These are phyloP conservation scores for Drosophila bocki DNA, from an alignment of 1,140 invertebrate genomes.

Conservation along the genomic window DNA sequence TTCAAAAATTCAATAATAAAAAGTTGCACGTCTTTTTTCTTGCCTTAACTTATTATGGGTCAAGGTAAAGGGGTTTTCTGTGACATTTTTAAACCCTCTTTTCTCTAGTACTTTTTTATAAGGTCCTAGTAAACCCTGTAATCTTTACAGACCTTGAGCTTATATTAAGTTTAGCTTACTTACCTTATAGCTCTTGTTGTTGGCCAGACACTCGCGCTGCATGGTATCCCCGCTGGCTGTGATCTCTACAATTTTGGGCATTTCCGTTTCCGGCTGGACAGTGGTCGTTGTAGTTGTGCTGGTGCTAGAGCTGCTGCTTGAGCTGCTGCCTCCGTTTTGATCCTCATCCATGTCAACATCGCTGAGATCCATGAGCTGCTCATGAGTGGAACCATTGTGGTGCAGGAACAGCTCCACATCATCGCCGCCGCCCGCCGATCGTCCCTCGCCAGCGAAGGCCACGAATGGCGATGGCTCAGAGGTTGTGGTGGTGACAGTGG, in stretches of 20 bases:
- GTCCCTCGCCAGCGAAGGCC: conserved; percentile 67
- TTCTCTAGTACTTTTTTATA: no score
- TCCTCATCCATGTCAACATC: conserved; percentile 90
- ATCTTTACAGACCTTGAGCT: background rate
- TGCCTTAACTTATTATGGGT: no score
- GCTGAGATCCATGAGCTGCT: conserved; percentile 87
- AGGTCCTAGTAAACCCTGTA: background rate
- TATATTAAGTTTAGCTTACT: conserved; percentile 15
- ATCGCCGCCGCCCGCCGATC: conserved; percentile 52
- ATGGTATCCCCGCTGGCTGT: conserved; percentile 77
- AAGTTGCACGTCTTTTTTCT: no score
- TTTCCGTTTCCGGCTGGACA: conserved; percentile 65
- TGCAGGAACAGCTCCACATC: conserved; percentile 58
- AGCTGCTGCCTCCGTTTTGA: conserved; percentile 70
- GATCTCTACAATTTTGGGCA: conserved; percentile 79
- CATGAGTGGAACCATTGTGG: conserved; percentile 57
- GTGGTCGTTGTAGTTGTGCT: conserved; percentile 50
- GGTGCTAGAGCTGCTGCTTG: conserved; percentile 32
- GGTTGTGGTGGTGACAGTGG: conserved; percentile 33
- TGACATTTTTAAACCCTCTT: no score
- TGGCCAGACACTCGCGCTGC: conserved; percentile 77
- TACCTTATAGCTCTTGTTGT: conserved; percentile 83
- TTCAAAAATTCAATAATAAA: no score
- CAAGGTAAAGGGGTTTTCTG: no score
- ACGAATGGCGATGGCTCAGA: conserved; percentile 58